Evolutionary conservation across 92 coral and sea anemone species (phyloP).

Genomic region (Diadumene lineata): DNA sequence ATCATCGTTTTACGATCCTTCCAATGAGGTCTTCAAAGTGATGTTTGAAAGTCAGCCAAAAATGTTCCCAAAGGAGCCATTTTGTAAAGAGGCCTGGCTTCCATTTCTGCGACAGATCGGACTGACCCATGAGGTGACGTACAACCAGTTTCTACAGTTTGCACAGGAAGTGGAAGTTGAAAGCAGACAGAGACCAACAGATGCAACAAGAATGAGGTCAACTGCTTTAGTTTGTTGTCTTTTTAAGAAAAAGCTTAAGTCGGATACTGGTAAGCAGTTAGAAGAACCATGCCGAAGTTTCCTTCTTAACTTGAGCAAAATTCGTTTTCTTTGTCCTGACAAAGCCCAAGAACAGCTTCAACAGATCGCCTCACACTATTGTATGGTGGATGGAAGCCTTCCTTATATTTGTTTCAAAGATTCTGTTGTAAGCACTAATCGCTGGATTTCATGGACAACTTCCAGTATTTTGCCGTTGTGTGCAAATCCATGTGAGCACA

Average conservation of each 20-base stretch:
- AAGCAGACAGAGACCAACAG: conserved; percentile 13
- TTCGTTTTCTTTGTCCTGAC: conserved; percentile 49
- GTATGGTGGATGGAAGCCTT: conserved; percentile 1
- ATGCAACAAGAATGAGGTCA: conserved; percentile 48
- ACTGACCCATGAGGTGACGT: conserved; percentile 37
- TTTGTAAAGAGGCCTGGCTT: conserved; percentile 36
- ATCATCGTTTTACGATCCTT: conserved; percentile 51
- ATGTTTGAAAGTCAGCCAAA: conserved; percentile 49
- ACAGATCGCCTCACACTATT: conserved; percentile 39
- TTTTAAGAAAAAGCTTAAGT: conserved; percentile 11
- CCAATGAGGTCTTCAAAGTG: conserved; percentile 35
- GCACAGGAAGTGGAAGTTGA: conserved; percentile 53
- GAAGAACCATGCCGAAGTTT: not conserved
- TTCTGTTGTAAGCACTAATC: conserved; percentile 18
- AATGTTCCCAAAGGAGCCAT: conserved; percentile 64
- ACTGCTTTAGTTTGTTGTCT: conserved; percentile 36
- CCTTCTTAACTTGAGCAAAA: conserved; percentile 21
- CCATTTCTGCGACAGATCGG: conserved; percentile 51
- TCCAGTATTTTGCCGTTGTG: not conserved
- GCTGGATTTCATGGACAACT: not conserved
- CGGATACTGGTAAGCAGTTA: not conserved
- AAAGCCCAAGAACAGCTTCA: conserved; percentile 21
- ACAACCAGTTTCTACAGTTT: conserved; percentile 30
- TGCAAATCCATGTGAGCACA: not conserved
- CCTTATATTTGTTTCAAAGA: conserved; percentile 55